A percentile compares a stretch with the other conserved stretches of the same genome.
Conservation (phyloP, 2,888 invertebrate species). For the Sminthurinus aureus region DNA sequence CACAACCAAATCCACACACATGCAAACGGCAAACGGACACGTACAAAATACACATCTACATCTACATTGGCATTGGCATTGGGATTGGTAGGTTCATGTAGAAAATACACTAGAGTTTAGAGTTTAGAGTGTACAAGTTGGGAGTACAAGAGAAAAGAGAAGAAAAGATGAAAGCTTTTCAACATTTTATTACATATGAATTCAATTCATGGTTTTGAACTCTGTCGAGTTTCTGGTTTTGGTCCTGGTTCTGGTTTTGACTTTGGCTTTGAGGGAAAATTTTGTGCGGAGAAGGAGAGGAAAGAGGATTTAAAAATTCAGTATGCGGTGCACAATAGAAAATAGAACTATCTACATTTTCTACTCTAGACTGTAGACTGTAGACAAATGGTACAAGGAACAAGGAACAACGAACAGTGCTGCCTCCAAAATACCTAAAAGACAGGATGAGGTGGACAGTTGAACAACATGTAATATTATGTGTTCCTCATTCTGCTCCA, state of each 20-base stretch:
- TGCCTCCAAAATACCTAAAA: neutral
- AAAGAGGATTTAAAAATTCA: neutral
- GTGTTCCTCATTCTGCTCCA: neutral
- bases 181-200: neutral
- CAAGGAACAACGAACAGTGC: neutral
- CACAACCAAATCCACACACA: no score
- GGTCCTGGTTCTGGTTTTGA: neutral
- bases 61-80: no score
- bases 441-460: neutral
- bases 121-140: no score
- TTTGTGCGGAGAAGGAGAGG: neutral
- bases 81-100: no score
- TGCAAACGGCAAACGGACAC: no score
- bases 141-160: no score
- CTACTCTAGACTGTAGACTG: neutral
- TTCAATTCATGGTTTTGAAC: neutral
- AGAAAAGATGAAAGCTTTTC: neutral
- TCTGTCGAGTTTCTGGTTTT: neutral
- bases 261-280: neutral
- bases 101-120: no score
- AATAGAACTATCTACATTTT: neutral
- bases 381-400: neutral
- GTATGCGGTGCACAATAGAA: neutral
- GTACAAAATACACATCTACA: no score
- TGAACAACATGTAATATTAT: neutral